These are phyloP conservation scores for Listrodromus nycthemerus DNA, from an alignment of 2,888 invertebrate species.

Conservation along the genomic window DNA sequence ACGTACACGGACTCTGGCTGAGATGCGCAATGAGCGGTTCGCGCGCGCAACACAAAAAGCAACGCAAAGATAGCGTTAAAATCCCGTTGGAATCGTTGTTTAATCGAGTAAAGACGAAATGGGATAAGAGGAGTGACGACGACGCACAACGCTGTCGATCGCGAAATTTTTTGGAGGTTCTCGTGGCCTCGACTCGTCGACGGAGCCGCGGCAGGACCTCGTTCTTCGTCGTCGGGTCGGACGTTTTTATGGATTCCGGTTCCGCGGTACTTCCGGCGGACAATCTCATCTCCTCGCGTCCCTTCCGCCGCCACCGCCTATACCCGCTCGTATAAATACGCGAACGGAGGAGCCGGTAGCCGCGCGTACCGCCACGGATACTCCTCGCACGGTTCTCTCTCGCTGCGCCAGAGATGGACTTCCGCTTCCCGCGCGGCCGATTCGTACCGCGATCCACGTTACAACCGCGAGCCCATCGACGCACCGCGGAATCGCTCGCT, in stretches of 20 bases:
- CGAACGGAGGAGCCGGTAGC: slow-evolving; percentile 14
- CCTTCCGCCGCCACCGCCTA: slow-evolving; percentile 56
- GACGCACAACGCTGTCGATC: too few species aligned
- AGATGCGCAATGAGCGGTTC: not conserved
- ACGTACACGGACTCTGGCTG: not conserved
- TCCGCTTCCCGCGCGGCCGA: slow-evolving; percentile 79
- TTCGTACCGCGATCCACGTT: slow-evolving; percentile 73
- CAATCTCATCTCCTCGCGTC: slow-evolving; percentile 78
- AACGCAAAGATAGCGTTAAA: too few species aligned
- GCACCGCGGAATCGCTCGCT: not conserved
- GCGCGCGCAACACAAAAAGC: too few species aligned
- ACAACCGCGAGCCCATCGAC: not conserved
- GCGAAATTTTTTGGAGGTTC: not conserved
- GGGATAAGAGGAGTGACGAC: too few species aligned
- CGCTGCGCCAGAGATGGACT: slow-evolving; percentile 77
- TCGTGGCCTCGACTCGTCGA: too few species aligned
- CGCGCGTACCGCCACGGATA: slow-evolving; percentile 48
- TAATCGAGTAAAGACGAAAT: too few species aligned
- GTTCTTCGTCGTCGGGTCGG: not conserved
- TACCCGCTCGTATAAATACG: slow-evolving; percentile 14
- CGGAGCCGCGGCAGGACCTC: not conserved
- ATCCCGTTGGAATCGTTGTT: too few species aligned
- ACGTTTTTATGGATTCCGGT: slow-evolving; percentile 83
- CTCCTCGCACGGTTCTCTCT: slow-evolving; percentile 68
- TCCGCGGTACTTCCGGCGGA: slow-evolving; percentile 79